A percentile compares a stretch with the other conserved stretches of the same genome.
phyloP scores from a whole-genome alignment of 2,113 vertebrate species.

The Corvus cornix region DNA sequence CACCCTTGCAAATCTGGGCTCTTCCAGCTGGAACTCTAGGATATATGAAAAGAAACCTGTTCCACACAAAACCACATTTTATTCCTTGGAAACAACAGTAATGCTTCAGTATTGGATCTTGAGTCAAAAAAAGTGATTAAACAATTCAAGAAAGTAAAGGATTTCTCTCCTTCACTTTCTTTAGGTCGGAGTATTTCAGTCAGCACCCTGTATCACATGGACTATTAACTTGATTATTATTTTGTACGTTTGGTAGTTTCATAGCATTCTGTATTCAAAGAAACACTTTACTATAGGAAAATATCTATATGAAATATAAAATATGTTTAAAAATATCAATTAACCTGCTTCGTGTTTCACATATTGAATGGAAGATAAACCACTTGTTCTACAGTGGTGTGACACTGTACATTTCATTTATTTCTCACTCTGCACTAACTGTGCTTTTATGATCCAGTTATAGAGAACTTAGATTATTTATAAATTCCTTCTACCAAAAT shows the following conservation, averaged over 20 bases:
- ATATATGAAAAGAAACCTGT: background rate
- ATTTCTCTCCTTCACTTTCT: background rate
- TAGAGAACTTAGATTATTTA: background rate
- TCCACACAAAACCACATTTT: background rate
- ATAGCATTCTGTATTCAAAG: background rate
- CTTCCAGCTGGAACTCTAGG: background rate
- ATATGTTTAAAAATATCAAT: background rate
- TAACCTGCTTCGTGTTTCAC: background rate
- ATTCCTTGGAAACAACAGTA: background rate
- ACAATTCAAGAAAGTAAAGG: background rate
- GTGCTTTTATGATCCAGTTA: background rate
- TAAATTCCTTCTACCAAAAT: background rate
- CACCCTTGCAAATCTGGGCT: background rate
- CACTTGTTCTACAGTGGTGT: background rate
- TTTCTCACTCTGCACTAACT: background rate
- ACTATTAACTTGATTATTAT: background rate
- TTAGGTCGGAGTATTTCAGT: background rate
- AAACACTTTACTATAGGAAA: background rate
- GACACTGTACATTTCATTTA: constrained; percentile 22
- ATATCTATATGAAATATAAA: background rate
- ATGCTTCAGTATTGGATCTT: background rate
- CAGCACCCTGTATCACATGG: background rate
- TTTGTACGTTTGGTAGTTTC: background rate
- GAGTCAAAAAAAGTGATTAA: background rate
- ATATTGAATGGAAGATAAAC: background rate